Evolutionary conservation across 2,888 invertebrate genomes (phyloP).

Genomic region (Elegia similella): DNA sequence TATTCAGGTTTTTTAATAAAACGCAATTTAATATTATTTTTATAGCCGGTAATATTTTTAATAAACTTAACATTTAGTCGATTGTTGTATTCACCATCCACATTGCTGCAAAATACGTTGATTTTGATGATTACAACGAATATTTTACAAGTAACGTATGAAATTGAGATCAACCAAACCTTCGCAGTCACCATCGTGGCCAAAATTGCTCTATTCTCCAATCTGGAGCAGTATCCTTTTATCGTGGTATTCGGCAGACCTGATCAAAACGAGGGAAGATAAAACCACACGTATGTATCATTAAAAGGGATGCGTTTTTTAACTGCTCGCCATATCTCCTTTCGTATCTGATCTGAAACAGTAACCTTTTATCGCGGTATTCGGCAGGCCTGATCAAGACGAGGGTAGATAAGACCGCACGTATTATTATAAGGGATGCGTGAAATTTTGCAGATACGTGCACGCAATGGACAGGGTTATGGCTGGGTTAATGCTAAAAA

Average conservation of each 20-base stretch:
- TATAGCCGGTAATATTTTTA: too few species aligned
- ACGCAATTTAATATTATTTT: too few species aligned
- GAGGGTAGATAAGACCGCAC: conserved; percentile 70
- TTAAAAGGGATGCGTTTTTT: neutral
- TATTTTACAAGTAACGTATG: too few species aligned
- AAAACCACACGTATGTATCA: conserved; percentile 68
- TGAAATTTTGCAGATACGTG: conserved; percentile 74
- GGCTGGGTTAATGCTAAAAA: neutral
- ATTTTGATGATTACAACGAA: too few species aligned
- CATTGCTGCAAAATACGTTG: too few species aligned
- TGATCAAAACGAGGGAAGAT: conserved; percentile 66
- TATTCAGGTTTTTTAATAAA: too few species aligned
- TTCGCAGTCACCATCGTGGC: too few species aligned
- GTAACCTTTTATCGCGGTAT: conserved; percentile 62
- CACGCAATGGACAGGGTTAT: conserved; percentile 49
- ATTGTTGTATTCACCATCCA: too few species aligned
- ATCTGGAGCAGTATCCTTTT: conserved; percentile 48
- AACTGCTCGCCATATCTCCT: conserved; percentile 1
- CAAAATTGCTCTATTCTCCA: neutral
- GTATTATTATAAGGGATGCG: conserved; percentile 75
- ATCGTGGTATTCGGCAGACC: conserved; percentile 47
- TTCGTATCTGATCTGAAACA: neutral
- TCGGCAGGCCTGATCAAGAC: conserved; percentile 44
- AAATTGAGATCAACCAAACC: neutral
- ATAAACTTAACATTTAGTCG: too few species aligned